Conservation (phyloP, 2,113 vertebrate species). For the Mormyrus lacerda region DNA sequence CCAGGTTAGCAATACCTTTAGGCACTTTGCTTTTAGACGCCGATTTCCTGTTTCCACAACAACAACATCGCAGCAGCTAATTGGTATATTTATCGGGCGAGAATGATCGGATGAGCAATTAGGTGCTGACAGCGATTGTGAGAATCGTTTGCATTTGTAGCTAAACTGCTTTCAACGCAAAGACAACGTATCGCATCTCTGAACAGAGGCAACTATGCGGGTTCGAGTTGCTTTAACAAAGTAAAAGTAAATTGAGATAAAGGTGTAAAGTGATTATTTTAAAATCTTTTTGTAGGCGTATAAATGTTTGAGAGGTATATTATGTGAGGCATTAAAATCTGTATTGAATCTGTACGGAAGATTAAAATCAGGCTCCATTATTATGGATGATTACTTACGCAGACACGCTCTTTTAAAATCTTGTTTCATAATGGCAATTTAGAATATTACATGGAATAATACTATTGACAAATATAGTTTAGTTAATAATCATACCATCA, state of each 20-base stretch:
- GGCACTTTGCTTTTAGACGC: neutral
- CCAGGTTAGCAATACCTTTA: neutral
- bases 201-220: neutral
- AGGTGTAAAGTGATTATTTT: neutral
- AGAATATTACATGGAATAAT: neutral
- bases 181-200: neutral
- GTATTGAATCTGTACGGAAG: neutral
- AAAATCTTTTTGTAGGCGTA: neutral
- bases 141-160: neutral
- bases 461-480: neutral
- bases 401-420: neutral
- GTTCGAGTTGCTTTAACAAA: neutral
- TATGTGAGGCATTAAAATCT: neutral
- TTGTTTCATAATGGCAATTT: neutral
- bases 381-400: neutral
- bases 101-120: neutral
- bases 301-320: neutral
- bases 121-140: neutral
- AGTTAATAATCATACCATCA: neutral
- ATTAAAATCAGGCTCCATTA: neutral
- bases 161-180: neutral
- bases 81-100: neutral
- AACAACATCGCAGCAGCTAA: neutral
- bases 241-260: neutral
- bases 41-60: neutral